Percentiles rank a stretch among this genome's conserved stretches.
Evolutionary conservation across 2,888 invertebrate species (phyloP).

Genomic region (Netelia melanura): DNA sequence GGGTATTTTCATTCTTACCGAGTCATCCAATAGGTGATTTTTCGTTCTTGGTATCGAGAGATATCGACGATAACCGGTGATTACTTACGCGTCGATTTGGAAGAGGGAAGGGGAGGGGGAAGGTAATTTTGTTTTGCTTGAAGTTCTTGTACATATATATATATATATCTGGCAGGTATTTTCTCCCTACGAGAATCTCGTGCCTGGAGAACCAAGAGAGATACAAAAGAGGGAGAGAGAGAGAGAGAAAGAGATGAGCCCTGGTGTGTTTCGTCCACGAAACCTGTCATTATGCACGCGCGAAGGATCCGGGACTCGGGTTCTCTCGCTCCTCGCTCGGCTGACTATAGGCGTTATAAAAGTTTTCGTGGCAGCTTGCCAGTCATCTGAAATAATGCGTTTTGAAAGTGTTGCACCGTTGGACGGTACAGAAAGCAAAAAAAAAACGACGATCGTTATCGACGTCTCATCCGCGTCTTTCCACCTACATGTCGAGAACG

Average conservation of each 20-base stretch:
- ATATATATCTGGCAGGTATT: conserved; percentile 18
- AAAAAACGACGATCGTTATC: conserved; percentile 72
- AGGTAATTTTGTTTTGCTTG: conserved; percentile 59
- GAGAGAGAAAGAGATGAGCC: conserved; percentile 33
- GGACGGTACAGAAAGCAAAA: conserved; percentile 63
- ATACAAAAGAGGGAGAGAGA: not conserved
- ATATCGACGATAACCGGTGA: conserved; percentile 65
- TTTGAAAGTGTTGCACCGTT: conserved; percentile 64
- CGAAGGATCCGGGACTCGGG: conserved; percentile 29
- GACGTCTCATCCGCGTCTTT: conserved; percentile 65
- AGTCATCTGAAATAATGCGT: conserved; percentile 79
- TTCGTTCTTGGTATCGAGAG: conserved; percentile 23
- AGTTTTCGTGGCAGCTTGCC: conserved; percentile 66
- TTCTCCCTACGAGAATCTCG: conserved; percentile 36
- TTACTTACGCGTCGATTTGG: conserved; percentile 54
- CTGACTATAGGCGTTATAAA: conserved; percentile 6
- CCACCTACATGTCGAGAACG: conserved; percentile 33
- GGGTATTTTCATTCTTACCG: conserved; percentile 33
- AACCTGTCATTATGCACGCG: conserved; percentile 78
- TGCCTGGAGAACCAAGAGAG: conserved; percentile 14
- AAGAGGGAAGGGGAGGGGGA: not conserved
- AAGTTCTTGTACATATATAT: not conserved
- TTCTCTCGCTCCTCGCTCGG: conserved; percentile 46
- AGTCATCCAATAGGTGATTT: conserved; percentile 28
- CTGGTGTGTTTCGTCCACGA: conserved; percentile 74